phyloP scores from a whole-genome alignment of 2,797 vertebrate species.

The Lacerta viridis region DNA sequence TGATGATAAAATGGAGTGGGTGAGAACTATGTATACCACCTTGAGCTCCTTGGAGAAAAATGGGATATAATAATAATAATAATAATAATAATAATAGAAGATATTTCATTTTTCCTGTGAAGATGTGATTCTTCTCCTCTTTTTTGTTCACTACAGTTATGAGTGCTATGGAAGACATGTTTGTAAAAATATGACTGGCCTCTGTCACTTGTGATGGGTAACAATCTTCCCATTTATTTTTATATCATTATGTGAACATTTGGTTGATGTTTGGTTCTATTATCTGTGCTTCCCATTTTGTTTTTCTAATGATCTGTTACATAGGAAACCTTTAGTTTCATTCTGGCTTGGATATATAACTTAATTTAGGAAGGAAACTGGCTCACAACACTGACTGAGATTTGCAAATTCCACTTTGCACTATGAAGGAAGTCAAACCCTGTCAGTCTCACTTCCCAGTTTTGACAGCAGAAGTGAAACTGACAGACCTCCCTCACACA shows the following conservation, averaged over 20 bases:
- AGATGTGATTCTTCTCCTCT: background rate
- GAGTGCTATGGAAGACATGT: background rate
- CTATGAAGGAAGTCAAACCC: background rate
- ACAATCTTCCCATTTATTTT: too few relatives aligned
- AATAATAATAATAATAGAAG: background rate
- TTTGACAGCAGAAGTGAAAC: conserved; percentile 13
- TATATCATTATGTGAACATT: background rate
- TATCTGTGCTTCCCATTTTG: background rate
- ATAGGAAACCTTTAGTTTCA: background rate
- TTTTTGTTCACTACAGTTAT: background rate
- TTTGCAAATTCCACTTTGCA: background rate
- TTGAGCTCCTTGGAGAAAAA: too few relatives aligned
- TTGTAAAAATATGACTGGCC: too few relatives aligned
- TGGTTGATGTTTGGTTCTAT: background rate
- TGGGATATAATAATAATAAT: background rate
- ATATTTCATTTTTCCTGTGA: too few relatives aligned
- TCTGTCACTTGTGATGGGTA: background rate
- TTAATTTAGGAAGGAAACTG: background rate
- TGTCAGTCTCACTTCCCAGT: conserved; percentile 21
- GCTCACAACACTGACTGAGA: background rate
- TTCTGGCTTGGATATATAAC: background rate
- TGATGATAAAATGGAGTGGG: too few relatives aligned
- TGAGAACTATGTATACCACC: too few relatives aligned
- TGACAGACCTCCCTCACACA: background rate
- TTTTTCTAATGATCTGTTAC: background rate